A percentile compares a stretch with the other conserved stretches of the same genome.
Conservation (phyloP, 2,888 invertebrate species). For the Metallyticus violacea region DNA sequence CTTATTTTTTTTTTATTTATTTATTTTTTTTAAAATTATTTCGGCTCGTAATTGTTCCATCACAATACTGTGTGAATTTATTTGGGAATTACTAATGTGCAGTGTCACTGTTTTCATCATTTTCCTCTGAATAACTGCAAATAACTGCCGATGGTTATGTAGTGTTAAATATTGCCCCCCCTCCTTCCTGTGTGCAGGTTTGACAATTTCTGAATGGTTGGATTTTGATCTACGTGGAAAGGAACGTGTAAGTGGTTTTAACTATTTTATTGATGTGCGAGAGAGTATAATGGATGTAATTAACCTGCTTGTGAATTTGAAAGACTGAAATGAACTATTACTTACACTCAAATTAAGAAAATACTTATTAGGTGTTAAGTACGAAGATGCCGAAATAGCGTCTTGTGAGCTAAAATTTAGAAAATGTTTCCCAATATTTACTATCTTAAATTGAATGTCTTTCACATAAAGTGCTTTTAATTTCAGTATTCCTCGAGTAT, state of each 20-base stretch:
- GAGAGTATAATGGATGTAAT: not conserved
- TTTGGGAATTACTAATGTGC: too few relatives aligned
- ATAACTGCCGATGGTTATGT: not conserved
- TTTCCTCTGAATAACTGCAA: not conserved
- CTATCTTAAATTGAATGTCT: not conserved
- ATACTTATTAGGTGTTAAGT: not conserved
- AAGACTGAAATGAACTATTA: not conserved
- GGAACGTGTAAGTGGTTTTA: not conserved
- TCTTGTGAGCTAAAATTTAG: not conserved
- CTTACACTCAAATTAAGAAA: not conserved
- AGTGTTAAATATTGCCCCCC: not conserved
- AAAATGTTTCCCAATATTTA: not conserved
- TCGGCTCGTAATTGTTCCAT: too few relatives aligned
- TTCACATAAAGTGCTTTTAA: not conserved
- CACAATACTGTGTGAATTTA: too few relatives aligned
- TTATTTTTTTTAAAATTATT: too few relatives aligned
- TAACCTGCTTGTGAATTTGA: not conserved
- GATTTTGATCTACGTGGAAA: slow-evolving; percentile 20
- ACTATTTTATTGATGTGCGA: not conserved
- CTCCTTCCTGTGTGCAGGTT: not conserved
- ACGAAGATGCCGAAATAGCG: not conserved
- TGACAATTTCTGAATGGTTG: not conserved
- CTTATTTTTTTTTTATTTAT: too few relatives aligned
- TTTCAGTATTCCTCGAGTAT: not conserved
- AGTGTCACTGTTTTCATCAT: not conserved